Conservation (phyloP, 2,888 invertebrate species). For the Augiades crinisus region DNA sequence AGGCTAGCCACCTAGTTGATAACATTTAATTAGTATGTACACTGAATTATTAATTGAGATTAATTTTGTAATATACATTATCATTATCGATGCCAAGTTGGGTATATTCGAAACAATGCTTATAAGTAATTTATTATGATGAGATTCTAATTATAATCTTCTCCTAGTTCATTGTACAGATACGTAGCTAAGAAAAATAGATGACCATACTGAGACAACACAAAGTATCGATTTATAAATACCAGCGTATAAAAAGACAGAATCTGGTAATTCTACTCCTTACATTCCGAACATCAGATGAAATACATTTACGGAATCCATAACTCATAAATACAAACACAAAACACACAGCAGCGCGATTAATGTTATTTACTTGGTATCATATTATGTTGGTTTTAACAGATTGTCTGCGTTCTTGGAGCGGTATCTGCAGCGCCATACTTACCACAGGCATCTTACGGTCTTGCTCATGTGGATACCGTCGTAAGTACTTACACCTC, state of each 20-base stretch:
- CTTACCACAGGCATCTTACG: slow-evolving; percentile 25
- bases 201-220: slow-evolving; percentile 8
- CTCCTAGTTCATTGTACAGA: background rate
- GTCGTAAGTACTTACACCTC: slow-evolving; percentile 49
- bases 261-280: slow-evolving; percentile 27
- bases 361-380: too few relatives aligned
- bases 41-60: slow-evolving; percentile 15
- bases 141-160: slow-evolving; percentile 19
- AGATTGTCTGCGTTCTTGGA: slow-evolving; percentile 61
- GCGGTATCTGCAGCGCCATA: slow-evolving; percentile 54
- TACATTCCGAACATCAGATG: slow-evolving; percentile 26
- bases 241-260: slow-evolving; percentile 16
- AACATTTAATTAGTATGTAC: slow-evolving; percentile 20
- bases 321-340: slow-evolving; percentile 28
- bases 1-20: slow-evolving; percentile 18
- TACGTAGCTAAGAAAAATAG: slow-evolving; percentile 13
- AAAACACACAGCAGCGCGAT: too few relatives aligned
- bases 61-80: slow-evolving; percentile 9
- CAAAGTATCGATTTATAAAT: slow-evolving; percentile 25
- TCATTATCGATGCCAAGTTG: background rate
- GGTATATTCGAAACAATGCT: slow-evolving; percentile 2
- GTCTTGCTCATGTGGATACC: slow-evolving; percentile 41
- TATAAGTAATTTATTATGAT: slow-evolving; percentile 13
- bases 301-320: slow-evolving; percentile 28
- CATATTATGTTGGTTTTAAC: slow-evolving; percentile 14